Percentiles rank a stretch among this genome's conserved stretches.
Conservation (phyloP, 2,113 vertebrate species). For the Psittacara wagleri region DNA sequence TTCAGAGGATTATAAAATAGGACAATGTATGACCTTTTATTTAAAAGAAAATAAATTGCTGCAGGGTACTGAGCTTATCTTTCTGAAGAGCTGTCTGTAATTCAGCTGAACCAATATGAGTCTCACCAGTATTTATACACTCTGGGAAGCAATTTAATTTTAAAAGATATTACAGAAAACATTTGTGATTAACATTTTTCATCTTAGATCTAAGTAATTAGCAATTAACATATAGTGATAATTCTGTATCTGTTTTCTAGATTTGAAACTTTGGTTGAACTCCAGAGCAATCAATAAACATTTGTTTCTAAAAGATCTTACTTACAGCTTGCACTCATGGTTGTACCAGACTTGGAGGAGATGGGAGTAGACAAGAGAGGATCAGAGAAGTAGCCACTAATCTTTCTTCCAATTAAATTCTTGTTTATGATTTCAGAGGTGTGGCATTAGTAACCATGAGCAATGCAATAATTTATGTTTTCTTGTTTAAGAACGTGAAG, state of each 20-base stretch:
- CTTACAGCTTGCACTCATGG: background rate
- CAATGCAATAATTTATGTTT: background rate
- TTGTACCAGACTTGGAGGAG: background rate
- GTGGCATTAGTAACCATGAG: background rate
- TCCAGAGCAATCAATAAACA: background rate
- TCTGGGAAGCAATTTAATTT: background rate
- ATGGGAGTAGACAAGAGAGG: background rate
- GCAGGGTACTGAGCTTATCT: background rate
- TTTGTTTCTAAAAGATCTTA: background rate
- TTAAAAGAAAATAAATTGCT: constrained; percentile 12
- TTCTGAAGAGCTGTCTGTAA: background rate
- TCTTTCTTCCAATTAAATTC: background rate
- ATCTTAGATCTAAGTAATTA: background rate
- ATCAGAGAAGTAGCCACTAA: background rate
- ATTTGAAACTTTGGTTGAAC: background rate
- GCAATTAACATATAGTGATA: background rate
- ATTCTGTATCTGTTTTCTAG: background rate
- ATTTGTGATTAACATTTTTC: background rate
- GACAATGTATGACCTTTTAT: background rate
- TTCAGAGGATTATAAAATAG: background rate
- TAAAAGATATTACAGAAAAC: background rate
- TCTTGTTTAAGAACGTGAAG: background rate
- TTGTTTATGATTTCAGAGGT: background rate
- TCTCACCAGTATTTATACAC: background rate
- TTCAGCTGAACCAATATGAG: background rate